phyloP scores from a whole-genome alignment of 2,797 vertebrate genomes.

The Pseudotriccus pelzelni region DNA sequence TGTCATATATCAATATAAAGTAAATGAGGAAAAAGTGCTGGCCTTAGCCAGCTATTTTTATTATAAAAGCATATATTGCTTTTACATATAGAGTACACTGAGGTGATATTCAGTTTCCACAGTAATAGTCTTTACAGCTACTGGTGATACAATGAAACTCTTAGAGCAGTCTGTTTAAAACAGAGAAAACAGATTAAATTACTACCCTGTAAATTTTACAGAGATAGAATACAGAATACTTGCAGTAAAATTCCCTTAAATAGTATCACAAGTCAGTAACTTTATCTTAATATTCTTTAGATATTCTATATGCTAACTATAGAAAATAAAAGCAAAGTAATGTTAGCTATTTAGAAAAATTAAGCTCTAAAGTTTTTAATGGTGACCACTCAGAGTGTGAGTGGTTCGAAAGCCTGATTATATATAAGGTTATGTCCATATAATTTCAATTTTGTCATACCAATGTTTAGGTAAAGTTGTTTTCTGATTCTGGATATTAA shows the following conservation, averaged over 20 bases:
- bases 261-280: neutral
- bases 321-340: neutral
- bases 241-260: neutral
- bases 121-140: neutral
- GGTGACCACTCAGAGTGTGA: neutral
- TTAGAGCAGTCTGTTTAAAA: neutral
- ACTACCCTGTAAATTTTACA: neutral
- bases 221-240: neutral
- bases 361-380: neutral
- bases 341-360: neutral
- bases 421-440: neutral
- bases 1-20: slow-evolving; percentile 48
- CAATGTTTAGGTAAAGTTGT: neutral
- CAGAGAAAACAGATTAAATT: neutral
- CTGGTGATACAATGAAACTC: neutral
- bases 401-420: neutral
- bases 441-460: neutral
- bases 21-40: slow-evolving; percentile 54
- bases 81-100: neutral
- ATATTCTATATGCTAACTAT: neutral
- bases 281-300: neutral
- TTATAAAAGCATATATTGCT: slow-evolving; percentile 12
- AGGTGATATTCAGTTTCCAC: neutral
- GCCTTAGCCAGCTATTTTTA: slow-evolving; percentile 26
- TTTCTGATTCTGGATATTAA: neutral